Evolutionary conservation across 2,113 vertebrate species (phyloP).

Genomic region (Otus sunia): DNA sequence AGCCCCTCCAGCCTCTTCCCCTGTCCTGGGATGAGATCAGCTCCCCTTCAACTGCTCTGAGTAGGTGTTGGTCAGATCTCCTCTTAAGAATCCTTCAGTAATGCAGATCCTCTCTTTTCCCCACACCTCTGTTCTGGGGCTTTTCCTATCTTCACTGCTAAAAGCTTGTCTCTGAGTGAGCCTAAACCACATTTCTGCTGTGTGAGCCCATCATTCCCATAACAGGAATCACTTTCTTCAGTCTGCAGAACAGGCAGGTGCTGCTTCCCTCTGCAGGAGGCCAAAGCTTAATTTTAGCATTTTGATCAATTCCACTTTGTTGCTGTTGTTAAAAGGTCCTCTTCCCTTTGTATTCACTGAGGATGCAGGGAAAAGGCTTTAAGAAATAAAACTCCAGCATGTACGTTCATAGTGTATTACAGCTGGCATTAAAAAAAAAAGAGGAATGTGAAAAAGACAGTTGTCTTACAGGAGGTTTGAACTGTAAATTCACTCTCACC

Average conservation of each 20-base stretch:
- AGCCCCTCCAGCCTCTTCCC: not conserved
- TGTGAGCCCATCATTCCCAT: not conserved
- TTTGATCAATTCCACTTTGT: not conserved
- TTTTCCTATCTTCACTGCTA: not conserved
- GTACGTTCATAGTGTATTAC: not conserved
- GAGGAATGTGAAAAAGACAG: not conserved
- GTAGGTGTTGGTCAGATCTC: not conserved
- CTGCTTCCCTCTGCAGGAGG: not conserved
- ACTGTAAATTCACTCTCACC: fast-evolving
- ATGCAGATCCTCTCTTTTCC: not conserved
- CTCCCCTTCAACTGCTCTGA: not conserved
- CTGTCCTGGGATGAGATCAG: not conserved
- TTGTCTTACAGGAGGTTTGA: not conserved
- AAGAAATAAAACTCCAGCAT: not conserved
- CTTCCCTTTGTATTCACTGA: not conserved
- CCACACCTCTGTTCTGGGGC: not conserved
- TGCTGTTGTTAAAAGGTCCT: not conserved
- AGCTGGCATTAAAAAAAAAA: not conserved
- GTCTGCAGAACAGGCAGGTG: not conserved
- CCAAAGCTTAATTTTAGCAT: not conserved
- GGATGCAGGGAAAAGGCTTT: not conserved
- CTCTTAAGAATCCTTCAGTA: not conserved
- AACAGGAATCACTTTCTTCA: not conserved
- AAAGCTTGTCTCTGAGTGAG: not conserved
- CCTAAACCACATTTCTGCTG: not conserved